Evolutionary conservation across 2,797 vertebrate species (phyloP), one percentile per base, ranked within the genome.

Genomic region (Aeoliscus strigatus): DNA sequence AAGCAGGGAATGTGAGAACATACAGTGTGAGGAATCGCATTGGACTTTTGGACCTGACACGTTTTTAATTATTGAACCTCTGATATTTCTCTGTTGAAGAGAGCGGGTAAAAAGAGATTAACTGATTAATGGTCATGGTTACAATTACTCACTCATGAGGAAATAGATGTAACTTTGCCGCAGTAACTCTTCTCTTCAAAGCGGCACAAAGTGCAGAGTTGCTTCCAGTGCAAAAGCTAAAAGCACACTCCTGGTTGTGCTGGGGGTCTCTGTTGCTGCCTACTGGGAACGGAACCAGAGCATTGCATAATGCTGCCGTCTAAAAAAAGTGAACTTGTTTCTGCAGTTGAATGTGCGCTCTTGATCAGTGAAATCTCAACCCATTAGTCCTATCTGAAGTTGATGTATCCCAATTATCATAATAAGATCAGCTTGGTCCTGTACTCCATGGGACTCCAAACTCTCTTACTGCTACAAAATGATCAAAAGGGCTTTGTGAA

Each of bases 1-100:
- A 90, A 90, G 87, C 85, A 62, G 82, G 83, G 81, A 87, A 84
- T 83, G 87, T 88, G 84, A 88, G 87, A 89, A 87, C 86, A 85
- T 85, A 86, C 80, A 85, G 82, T 82, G 78, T 47, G 77, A 86
- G 82, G 80, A 85, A 88, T 82, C 78, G 38, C 62, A 49, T 60
- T 87, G 87, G 87, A 90, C 89, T 89, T 86, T 90, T 87, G n/a
- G n/a, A 90, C 89, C 88, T 88, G 87, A 89, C 88, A 88, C 82
- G 83, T 84, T 90, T 90, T 89, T 89, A 89, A 90, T 90, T 88
- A 90, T 88, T 82, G 70, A 84, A 87, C 84, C 84, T 82, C 60
- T 79, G 75, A 86, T 86, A 81, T 86, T 87, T 80, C 80, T 80
- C 67, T 14, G 76, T 60, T 48, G 60, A 68, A 63, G 60, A 81